These are phyloP conservation scores for Tetrapedia diversipes DNA, from an alignment of 2,888 invertebrate genomes.

Conservation along the genomic window DNA sequence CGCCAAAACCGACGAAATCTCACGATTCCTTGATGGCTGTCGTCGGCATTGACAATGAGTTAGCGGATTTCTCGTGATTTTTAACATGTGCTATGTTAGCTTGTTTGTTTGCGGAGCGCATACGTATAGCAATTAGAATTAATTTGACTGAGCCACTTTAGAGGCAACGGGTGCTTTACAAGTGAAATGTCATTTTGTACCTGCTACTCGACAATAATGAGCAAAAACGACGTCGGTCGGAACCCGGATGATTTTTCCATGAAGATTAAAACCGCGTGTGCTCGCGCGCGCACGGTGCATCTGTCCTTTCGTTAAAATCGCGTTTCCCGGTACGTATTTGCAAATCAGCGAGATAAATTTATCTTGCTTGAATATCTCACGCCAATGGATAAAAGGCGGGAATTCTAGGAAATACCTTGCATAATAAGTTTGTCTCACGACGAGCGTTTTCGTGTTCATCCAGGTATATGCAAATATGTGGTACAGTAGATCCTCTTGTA, in stretches of 20 bases:
- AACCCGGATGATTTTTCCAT: slow-evolving; percentile 29
- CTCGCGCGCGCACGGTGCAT: too few relatives aligned
- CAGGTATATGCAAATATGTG: not conserved
- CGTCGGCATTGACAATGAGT: not conserved
- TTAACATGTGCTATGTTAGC: too few relatives aligned
- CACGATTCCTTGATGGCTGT: not conserved
- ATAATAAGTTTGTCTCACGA: slow-evolving; percentile 25
- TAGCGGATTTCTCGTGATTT: slow-evolving; percentile 11
- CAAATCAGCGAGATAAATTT: slow-evolving; percentile 36
- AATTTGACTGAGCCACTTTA: slow-evolving; percentile 53
- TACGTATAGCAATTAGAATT: slow-evolving; percentile 42
- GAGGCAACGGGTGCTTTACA: slow-evolving; percentile 48
- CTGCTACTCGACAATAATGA: slow-evolving; percentile 53
- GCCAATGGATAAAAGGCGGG: slow-evolving; percentile 18
- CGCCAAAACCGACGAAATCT: not conserved
- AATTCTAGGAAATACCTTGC: slow-evolving; percentile 35
- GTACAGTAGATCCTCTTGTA: too few relatives aligned
- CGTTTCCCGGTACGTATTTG: slow-evolving; percentile 13
- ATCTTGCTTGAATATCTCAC: slow-evolving; percentile 42
- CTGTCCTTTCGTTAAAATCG: slow-evolving; percentile 27
- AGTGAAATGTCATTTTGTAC: slow-evolving; percentile 49
- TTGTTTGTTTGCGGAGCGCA: slow-evolving; percentile 17
- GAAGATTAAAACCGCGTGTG: slow-evolving; percentile 9
- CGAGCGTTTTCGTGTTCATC: slow-evolving; percentile 3
- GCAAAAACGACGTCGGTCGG: slow-evolving; percentile 39